These are phyloP conservation scores for Chanos chanos DNA, from an alignment of 2,797 vertebrate species.

Conservation along the genomic window DNA sequence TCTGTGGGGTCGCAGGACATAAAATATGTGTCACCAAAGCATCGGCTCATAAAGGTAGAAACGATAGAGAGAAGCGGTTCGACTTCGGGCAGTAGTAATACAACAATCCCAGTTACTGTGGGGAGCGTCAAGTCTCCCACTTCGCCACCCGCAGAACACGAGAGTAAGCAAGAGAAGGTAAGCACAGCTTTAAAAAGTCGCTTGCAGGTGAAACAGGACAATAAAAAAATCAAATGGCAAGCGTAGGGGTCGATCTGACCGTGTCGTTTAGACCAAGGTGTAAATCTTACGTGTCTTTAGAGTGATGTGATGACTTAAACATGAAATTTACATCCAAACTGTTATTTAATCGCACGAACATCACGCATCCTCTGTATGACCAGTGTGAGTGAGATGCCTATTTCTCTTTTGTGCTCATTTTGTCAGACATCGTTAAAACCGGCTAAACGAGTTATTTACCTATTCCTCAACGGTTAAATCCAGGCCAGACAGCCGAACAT, in stretches of 20 bases:
- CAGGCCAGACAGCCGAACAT: not conserved
- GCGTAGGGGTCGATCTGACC: too few species aligned
- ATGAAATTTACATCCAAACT: too few species aligned
- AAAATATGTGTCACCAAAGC: slow-evolving; percentile 83
- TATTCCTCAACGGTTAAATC: not conserved
- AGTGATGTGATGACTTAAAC: too few species aligned
- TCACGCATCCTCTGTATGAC: too few species aligned
- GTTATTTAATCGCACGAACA: too few species aligned
- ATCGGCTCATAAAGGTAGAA: slow-evolving; percentile 88
- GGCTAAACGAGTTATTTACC: slow-evolving; percentile 21
- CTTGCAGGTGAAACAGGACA: too few species aligned
- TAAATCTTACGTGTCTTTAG: too few species aligned
- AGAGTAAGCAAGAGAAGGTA: slow-evolving; percentile 79
- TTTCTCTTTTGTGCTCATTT: not conserved
- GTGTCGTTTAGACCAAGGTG: too few species aligned
- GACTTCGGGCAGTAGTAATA: slow-evolving; percentile 62
- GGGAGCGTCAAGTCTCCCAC: slow-evolving; percentile 68
- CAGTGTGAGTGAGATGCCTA: too few species aligned
- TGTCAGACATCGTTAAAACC: slow-evolving; percentile 10
- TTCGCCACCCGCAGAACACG: slow-evolving; percentile 69
- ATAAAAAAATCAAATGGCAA: too few species aligned
- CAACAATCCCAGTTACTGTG: slow-evolving; percentile 57
- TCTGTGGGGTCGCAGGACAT: slow-evolving; percentile 68
- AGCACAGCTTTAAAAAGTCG: slow-evolving; percentile 45
- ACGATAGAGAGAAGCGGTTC: slow-evolving; percentile 72